These are phyloP conservation scores for Ephialtes manifestator DNA, from an alignment of 2,888 invertebrate species.

Conservation along the genomic window DNA sequence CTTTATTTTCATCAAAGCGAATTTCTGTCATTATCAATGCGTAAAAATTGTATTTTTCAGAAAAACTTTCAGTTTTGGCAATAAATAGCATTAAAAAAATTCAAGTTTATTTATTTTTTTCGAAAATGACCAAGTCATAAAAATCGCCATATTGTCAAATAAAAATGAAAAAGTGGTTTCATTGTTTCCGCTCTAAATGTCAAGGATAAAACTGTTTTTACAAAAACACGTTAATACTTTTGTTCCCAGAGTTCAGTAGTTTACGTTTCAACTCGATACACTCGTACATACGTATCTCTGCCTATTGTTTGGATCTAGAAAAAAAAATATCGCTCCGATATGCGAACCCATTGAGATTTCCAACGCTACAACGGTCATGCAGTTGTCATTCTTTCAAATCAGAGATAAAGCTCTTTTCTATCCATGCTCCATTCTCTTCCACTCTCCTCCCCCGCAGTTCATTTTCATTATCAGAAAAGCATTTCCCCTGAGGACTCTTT, in stretches of 20 bases:
- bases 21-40: too few relatives aligned
- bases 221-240: not conserved
- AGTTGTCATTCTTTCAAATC: slow-evolving; percentile 35
- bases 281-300: not conserved
- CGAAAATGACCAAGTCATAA: not conserved
- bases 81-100: too few relatives aligned
- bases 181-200: not conserved
- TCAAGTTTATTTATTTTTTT: too few relatives aligned
- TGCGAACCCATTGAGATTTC: not conserved
- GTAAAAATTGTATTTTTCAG: too few relatives aligned
- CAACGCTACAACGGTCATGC: not conserved
- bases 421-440: slow-evolving; percentile 31
- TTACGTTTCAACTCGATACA: not conserved
- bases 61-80: too few relatives aligned
- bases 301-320: slow-evolving; percentile 14
- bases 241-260: not conserved
- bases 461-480: slow-evolving; percentile 69
- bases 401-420: slow-evolving; percentile 50
- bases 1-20: not conserved
- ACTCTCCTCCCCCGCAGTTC: slow-evolving; percentile 37
- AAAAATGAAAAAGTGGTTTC: not conserved
- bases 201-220: not conserved
- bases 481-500: slow-evolving; percentile 64
- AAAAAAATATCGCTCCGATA: not conserved
- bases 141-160: not conserved